These are phyloP conservation scores for Chauna torquata DNA, from an alignment of 2,113 vertebrate species.

Conservation along the genomic window DNA sequence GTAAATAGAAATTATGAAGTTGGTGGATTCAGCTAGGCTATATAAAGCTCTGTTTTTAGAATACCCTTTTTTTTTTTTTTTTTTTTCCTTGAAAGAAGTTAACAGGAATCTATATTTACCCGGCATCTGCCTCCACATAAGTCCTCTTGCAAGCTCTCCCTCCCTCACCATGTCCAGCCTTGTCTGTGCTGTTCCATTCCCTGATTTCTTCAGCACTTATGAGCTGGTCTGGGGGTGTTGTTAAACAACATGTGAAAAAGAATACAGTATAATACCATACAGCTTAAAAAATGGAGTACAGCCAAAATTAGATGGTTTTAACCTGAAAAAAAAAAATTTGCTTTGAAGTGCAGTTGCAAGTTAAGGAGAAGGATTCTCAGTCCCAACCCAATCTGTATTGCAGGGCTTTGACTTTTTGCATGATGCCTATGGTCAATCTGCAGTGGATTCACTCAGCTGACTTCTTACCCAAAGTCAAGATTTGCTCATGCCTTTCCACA, in stretches of 20 bases:
- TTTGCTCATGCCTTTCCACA: background rate
- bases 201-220: background rate
- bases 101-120: background rate
- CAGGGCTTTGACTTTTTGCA: background rate
- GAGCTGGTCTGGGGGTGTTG: background rate
- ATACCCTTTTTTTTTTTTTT: background rate
- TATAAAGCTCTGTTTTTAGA: background rate
- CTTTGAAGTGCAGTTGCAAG: background rate
- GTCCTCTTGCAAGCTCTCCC: background rate
- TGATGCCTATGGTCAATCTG: background rate
- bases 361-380: background rate
- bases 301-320: background rate
- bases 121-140: background rate
- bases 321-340: background rate
- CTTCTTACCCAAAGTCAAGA: background rate
- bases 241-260: constrained; percentile 11
- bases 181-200: background rate
- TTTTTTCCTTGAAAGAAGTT: background rate
- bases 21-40: background rate
- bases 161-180: background rate
- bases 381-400: background rate
- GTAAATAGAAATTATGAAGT: background rate
- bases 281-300: background rate
- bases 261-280: background rate
- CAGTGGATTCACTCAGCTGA: background rate